Conservation (phyloP, 2,888 invertebrate genomes). For the Rutpela maculata region DNA sequence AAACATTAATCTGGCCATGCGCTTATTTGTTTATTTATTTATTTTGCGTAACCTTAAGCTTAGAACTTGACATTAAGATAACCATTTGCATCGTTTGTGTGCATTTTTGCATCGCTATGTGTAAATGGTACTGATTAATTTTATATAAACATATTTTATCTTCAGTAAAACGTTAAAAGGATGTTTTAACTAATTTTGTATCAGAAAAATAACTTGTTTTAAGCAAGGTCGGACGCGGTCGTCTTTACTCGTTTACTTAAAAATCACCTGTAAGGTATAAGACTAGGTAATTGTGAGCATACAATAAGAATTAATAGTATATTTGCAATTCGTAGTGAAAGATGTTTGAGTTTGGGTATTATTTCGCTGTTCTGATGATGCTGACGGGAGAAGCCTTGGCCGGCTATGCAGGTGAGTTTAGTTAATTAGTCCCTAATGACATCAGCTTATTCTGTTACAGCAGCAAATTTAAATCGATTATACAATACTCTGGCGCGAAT, state of each 20-base stretch:
- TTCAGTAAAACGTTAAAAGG: constrained; percentile 13
- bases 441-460: background rate
- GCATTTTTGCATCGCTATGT: constrained; percentile 17
- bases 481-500: background rate
- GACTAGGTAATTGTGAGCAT: constrained; percentile 36
- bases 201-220: constrained; percentile 37
- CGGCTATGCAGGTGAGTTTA: constrained; percentile 34
- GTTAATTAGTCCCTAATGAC: constrained; percentile 13
- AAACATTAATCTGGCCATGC: constrained; percentile 29
- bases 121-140: background rate
- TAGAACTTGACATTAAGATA: constrained; percentile 33
- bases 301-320: constrained; percentile 40
- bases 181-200: constrained; percentile 20
- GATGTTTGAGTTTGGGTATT: constrained; percentile 16
- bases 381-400: constrained; percentile 3
- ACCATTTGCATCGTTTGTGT: constrained; percentile 27
- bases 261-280: constrained; percentile 41
- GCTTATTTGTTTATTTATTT: constrained; percentile 34
- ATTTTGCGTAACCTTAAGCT: constrained; percentile 19
- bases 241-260: constrained; percentile 34
- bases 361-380: background rate
- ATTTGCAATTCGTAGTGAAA: constrained; percentile 12
- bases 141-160: constrained; percentile 15
- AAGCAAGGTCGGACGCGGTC: constrained; percentile 26
- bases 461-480: constrained; percentile 6